Conservation (phyloP, 2,113 vertebrate genomes). For the Apteryx owenii region DNA sequence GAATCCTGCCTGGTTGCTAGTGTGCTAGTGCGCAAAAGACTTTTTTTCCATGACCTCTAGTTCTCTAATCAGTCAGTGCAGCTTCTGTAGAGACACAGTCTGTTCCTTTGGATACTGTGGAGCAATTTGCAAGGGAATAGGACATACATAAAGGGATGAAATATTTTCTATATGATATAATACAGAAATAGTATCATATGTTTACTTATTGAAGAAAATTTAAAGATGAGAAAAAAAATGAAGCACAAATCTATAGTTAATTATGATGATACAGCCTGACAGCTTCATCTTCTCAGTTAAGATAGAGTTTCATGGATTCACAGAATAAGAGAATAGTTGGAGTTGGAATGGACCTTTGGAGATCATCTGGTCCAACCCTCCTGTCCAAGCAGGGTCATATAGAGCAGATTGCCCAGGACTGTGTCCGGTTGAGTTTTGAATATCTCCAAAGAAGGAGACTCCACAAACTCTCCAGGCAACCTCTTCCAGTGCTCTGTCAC, state of each 20-base stretch:
- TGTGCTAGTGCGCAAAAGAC: background rate
- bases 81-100: background rate
- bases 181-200: background rate
- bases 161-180: background rate
- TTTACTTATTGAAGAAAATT: background rate
- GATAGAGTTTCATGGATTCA: too few relatives aligned
- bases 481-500: too few relatives aligned
- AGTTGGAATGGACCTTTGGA: too few relatives aligned
- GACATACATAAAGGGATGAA: accelerated
- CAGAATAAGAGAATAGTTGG: too few relatives aligned
- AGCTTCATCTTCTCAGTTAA: background rate
- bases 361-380: too few relatives aligned
- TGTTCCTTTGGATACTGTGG: background rate
- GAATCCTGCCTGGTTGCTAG: background rate
- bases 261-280: background rate
- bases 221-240: background rate
- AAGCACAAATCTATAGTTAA: background rate
- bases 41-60: background rate
- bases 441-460: too few relatives aligned
- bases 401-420: too few relatives aligned
- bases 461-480: too few relatives aligned
- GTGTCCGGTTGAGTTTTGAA: too few relatives aligned
- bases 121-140: background rate
- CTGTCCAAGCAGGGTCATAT: too few relatives aligned
- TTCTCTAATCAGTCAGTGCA: background rate